Evolutionary conservation across 2,797 vertebrate species (phyloP), one percentile per base, ranked within the genome.

Genomic region (Arrhamphus sclerolepis): DNA sequence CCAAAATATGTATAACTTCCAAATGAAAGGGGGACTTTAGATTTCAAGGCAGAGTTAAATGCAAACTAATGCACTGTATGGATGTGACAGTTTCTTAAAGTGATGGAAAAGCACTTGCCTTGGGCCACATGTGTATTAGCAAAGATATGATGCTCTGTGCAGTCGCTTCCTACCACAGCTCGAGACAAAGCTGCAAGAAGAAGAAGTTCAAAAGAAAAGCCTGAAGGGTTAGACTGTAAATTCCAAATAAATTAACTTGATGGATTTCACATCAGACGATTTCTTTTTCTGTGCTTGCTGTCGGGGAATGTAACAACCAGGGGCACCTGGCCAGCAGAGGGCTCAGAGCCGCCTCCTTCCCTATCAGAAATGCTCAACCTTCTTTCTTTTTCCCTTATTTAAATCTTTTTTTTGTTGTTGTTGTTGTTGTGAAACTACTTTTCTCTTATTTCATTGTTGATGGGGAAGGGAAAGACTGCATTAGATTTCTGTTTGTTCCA

Each of bases 91-190:
- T 72, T 75, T 80, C 67, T 73, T 21, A 66, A 79, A 82, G 69
- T 44, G 29, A 78, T 75, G 76, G 70, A 77, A 58, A 83, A 60
- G 70, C 41, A 64, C 62, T 67, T 62, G 73, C 86, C 66, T 28
- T 38, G 52, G 68, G 78, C 74, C 80, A 75, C 64, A 28, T 52
- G 72, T 77, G 81, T 72, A 86, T 84, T 80, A 81, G 82, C 77
- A 78, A 72, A 84, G 82, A 83, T 83, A 80, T 19, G 56, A 34
- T 28, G 17, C 44, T 72, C 50, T 59, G 38, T 46, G 70, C 47
- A 56, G 68, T 72, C 73, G 60, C 70, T 64, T 64, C 81, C 77
- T 70, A 67, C 63, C 42, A 38, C 59, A 46, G 55, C 57, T 56
- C 3, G 1, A 80, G 58, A 84, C 70, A 65, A 70, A 64, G 63